Percentiles rank a stretch among this genome's conserved stretches.
phyloP scores from a whole-genome alignment of 2,113 vertebrate species.

The Centropristis striata region DNA sequence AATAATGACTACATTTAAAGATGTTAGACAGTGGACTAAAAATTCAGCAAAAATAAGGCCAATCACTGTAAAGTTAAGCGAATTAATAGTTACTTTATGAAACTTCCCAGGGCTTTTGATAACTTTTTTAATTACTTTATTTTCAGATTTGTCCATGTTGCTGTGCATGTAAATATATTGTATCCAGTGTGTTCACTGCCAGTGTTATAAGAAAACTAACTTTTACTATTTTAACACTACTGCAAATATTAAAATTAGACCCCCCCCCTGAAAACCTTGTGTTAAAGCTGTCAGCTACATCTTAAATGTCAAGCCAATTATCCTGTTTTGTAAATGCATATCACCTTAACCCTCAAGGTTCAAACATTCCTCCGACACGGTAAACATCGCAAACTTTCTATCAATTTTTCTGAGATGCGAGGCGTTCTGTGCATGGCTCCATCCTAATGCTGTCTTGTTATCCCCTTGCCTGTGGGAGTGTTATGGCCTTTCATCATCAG shows the following conservation, averaged over 20 bases:
- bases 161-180: not conserved
- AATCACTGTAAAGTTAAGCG: too few relatives aligned
- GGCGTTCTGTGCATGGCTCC: not conserved
- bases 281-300: not conserved
- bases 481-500: slow-evolving; percentile 41
- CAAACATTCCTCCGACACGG: not conserved
- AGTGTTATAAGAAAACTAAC: not conserved
- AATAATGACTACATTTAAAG: too few relatives aligned
- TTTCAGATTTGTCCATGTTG: slow-evolving; percentile 7
- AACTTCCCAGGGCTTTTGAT: too few relatives aligned
- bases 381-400: slow-evolving; percentile 21
- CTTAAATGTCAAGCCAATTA: slow-evolving; percentile 36
- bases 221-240: not conserved
- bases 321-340: slow-evolving; percentile 13
- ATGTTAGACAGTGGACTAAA: too few relatives aligned
- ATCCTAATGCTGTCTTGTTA: slow-evolving; percentile 24
- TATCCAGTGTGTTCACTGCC: not conserved
- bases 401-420: not conserved
- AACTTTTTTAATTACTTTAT: slow-evolving; percentile 12
- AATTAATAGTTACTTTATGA: too few relatives aligned
- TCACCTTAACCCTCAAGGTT: slow-evolving; percentile 9
- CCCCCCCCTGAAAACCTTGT: not conserved
- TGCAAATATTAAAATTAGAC: slow-evolving; percentile 21
- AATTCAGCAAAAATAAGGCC: too few relatives aligned
- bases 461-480: slow-evolving; percentile 30